Conservation (phyloP, 92 coral and sea anemone species). For the Heliopora coerulea region DNA sequence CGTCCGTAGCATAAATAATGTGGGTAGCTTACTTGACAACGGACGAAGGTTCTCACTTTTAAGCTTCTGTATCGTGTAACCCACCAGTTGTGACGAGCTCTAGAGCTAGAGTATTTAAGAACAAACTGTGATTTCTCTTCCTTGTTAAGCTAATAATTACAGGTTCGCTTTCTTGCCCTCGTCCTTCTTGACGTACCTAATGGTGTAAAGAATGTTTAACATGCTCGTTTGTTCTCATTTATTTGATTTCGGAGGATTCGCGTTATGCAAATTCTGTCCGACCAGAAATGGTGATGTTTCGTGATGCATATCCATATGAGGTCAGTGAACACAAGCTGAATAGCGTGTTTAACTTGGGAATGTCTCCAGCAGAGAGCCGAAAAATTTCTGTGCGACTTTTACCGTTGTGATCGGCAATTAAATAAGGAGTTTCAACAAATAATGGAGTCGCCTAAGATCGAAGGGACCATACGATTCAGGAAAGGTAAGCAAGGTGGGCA, state of each 20-base stretch:
- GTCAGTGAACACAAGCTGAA: background rate
- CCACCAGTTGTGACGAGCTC: no score
- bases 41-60: no score
- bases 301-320: conserved; percentile 19
- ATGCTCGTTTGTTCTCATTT: conserved; percentile 13
- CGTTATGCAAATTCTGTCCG: conserved; percentile 14
- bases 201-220: background rate
- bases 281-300: background rate
- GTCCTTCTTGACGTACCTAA: no score
- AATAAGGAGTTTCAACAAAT: background rate
- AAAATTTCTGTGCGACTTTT: background rate
- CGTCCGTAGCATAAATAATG: no score
- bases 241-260: background rate
- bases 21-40: no score
- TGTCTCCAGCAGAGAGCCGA: conserved; percentile 13
- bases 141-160: no score
- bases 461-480: background rate
- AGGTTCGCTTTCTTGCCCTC: no score
- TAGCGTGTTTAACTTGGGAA: background rate
- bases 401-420: background rate
- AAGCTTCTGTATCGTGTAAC: no score
- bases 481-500: background rate
- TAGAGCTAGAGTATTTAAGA: no score
- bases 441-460: conserved; percentile 32
- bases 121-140: no score